Evolutionary conservation across 1,140 invertebrate species (phyloP), one percentile per base, ranked within the genome.

Genomic region (Meloidogyne exigua): DNA sequence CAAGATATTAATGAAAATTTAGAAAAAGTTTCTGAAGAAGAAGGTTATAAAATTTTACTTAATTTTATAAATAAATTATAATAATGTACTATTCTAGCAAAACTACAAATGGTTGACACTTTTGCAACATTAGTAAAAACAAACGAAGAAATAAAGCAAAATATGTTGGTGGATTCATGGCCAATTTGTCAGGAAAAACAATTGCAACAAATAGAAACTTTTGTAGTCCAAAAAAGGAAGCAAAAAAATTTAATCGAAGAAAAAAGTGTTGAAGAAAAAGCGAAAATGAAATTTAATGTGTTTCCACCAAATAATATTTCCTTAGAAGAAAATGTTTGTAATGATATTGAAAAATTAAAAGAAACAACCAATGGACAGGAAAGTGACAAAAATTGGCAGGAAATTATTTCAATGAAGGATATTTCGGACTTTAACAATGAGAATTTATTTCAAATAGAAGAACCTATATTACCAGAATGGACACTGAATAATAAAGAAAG

Each of bases 171-270:
- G 1, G 49, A 57, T 57, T 57, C 49, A 57, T 57, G 49, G 49
- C n/a, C 49, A 57, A 57, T 57, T 57, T 57, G n/a, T 21, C 49
- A 57, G 49, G 49, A 57, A 57, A 57, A 57, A 57, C 49, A 57
- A 57, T 57, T 57, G n/a, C 49, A 57, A 21, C 44, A 57, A 57
- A 9, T 39, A 10, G 28, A 32, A 32, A 18, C 15, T 57, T 57
- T 57, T n/a, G 49, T n/a, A n/a, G 3, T n/a, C n/a, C 49, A 57
- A 57, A 57, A 57, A 57, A n/a, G 18, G 18, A 57, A 57, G 4
- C 18, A 57, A n/a, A n/a, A n/a, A 4, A 9, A 57, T 57, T 57
- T 57, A 57, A 57, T 57, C 1, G n/a, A 57, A 7, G 4, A 49
- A 49, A 49, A 49, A 49, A 49, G 44, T 49, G 5, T 49, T 49